These are phyloP conservation scores for Callopanchax toddi DNA, from an alignment of 2,113 vertebrate genomes.

Conservation along the genomic window DNA sequence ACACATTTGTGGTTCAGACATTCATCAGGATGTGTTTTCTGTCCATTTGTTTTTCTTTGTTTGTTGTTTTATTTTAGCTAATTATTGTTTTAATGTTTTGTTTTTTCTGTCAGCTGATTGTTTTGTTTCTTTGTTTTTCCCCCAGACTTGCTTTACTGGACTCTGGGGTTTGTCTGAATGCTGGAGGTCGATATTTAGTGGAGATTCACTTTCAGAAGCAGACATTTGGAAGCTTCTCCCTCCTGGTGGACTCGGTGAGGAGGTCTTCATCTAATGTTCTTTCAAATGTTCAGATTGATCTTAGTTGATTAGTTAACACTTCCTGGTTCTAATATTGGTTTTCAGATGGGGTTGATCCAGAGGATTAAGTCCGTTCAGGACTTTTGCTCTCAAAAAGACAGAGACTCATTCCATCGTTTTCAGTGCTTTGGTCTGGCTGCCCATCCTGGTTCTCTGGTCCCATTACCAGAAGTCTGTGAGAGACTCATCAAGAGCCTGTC, in stretches of 20 bases:
- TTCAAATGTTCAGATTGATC: too few species aligned
- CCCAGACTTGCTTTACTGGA: conserved; percentile 81
- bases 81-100: too few species aligned
- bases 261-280: neutral
- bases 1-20: too few species aligned
- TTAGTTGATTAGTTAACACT: too few species aligned
- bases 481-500: conserved; percentile 83
- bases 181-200: conserved; percentile 77
- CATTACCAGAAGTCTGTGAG: conserved; percentile 74
- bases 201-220: conserved; percentile 83
- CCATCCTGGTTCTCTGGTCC: conserved; percentile 60
- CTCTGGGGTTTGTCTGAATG: conserved; percentile 80
- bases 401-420: conserved; percentile 79
- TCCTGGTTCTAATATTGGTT: neutral
- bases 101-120: neutral
- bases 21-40: too few species aligned
- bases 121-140: conserved; percentile 15
- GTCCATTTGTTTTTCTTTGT: too few species aligned
- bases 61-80: too few species aligned
- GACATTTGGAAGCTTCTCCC: conserved; percentile 63
- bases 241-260: conserved; percentile 90
- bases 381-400: conserved; percentile 79
- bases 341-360: conserved; percentile 87
- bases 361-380: conserved; percentile 77
- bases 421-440: conserved; percentile 80